phyloP scores from a whole-genome alignment of 2,113 vertebrate genomes.

The Menidia beryllina region DNA sequence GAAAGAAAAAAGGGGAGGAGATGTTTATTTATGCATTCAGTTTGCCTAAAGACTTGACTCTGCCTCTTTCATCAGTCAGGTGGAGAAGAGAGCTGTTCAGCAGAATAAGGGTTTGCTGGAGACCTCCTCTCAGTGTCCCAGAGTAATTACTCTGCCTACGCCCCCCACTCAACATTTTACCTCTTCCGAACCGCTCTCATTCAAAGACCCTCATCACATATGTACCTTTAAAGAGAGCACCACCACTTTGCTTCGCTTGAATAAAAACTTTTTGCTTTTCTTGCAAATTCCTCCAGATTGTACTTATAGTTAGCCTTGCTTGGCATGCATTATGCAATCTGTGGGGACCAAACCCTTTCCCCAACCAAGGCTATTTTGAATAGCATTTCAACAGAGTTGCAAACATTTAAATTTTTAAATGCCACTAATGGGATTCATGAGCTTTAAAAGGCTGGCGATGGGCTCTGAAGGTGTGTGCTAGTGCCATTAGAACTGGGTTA shows the following conservation, averaged over 20 bases:
- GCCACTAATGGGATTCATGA: conserved; percentile 55
- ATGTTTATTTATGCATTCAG: conserved; percentile 76
- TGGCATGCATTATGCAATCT: conserved; percentile 52
- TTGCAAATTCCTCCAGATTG: conserved; percentile 31
- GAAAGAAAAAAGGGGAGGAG: conserved; percentile 56
- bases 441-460: conserved; percentile 44
- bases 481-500: conserved; percentile 34
- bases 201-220: conserved; percentile 25
- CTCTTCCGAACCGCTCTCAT: conserved; percentile 3
- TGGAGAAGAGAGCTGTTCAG: conserved; percentile 49
- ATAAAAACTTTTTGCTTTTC: conserved; percentile 36
- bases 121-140: conserved; percentile 34
- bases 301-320: conserved; percentile 37
- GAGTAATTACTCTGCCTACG: conserved; percentile 38
- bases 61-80: conserved; percentile 67
- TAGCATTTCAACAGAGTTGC: conserved; percentile 28
- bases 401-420: conserved; percentile 71
- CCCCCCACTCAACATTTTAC: conserved; percentile 20
- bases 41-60: conserved; percentile 71
- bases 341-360: conserved; percentile 25
- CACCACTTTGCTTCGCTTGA: neutral
- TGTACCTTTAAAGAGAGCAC: conserved; percentile 18
- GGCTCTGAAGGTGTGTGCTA: conserved; percentile 40
- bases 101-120: conserved; percentile 42
- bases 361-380: conserved; percentile 39